A percentile compares a stretch with the other conserved stretches of the same genome.
Evolutionary conservation across 2,113 vertebrate genomes (phyloP).

Genomic region (Sinocyclocheilus maitianheensis): DNA sequence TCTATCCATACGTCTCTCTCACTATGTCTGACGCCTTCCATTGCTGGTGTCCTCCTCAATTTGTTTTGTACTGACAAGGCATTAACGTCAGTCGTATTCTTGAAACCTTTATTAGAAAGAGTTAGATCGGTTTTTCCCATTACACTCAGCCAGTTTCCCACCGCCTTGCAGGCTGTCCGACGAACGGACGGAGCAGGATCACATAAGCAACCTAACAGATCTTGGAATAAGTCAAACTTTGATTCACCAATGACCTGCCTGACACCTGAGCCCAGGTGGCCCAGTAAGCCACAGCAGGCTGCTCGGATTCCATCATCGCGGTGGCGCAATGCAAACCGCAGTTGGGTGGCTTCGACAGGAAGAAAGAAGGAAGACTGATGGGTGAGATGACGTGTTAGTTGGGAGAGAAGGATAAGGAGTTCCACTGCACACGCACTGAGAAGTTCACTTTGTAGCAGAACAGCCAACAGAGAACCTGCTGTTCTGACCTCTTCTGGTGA

Average conservation of each 20-base stretch:
- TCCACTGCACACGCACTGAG: conserved; percentile 73
- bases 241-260: background rate
- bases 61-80: conserved; percentile 6
- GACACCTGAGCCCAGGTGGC: conserved; percentile 69
- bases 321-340: conserved; percentile 73
- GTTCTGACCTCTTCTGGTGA: conserved; percentile 54
- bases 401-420: conserved; percentile 82
- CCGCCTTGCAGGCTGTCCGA: conserved; percentile 66
- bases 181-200: conserved; percentile 67
- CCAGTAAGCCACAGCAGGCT: conserved; percentile 81
- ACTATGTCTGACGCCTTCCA: background rate
- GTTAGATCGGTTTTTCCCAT: conserved; percentile 52
- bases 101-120: background rate
- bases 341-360: conserved; percentile 64
- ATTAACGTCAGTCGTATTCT: background rate
- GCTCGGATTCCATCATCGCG: conserved; percentile 73
- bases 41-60: conserved; percentile 47
- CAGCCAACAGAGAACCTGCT: conserved; percentile 70
- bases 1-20: conserved; percentile 63
- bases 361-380: conserved; percentile 62
- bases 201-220: conserved; percentile 62
- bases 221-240: conserved; percentile 59
- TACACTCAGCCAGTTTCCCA: conserved; percentile 72
- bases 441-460: conserved; percentile 65
- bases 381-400: conserved; percentile 69